Percentiles rank a stretch among this genome's conserved stretches.
Evolutionary conservation across 2,113 vertebrate genomes (phyloP).

Genomic region (rabbit (Oryctolagus cuniculus)): DNA sequence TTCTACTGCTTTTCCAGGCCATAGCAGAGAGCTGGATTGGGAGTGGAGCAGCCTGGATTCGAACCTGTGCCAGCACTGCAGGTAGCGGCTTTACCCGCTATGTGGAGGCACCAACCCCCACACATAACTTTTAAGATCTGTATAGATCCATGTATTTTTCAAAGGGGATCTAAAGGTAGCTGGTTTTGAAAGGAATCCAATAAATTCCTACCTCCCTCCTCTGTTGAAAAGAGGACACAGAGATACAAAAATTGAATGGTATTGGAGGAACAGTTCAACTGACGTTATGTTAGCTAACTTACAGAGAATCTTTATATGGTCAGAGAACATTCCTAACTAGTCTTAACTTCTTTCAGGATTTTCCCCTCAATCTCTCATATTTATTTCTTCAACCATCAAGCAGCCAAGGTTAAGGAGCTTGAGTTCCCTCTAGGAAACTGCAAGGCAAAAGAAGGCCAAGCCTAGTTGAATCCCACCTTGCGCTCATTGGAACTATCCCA

Average conservation of each 20-base stretch:
- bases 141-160: background rate
- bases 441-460: background rate
- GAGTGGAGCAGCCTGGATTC: too few species aligned
- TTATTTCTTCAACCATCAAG: background rate
- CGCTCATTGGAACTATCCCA: fast-evolving
- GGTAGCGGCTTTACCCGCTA: too few species aligned
- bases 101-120: too few species aligned
- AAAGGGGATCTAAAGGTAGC: background rate
- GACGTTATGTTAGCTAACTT: background rate
- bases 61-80: too few species aligned
- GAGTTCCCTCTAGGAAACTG: background rate
- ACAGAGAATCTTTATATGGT: background rate
- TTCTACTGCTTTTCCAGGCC: too few species aligned
- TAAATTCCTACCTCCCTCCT: background rate
- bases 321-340: background rate
- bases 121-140: background rate
- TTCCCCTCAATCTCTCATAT: background rate
- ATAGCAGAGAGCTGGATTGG: too few species aligned
- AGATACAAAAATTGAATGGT: background rate
- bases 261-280: background rate
- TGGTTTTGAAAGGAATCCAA: background rate
- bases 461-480: background rate
- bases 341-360: background rate
- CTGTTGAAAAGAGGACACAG: background rate
- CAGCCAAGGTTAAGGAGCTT: background rate